These are phyloP conservation scores for Nasua narica DNA, from an alignment of 2,797 vertebrate species.

Conservation along the genomic window DNA sequence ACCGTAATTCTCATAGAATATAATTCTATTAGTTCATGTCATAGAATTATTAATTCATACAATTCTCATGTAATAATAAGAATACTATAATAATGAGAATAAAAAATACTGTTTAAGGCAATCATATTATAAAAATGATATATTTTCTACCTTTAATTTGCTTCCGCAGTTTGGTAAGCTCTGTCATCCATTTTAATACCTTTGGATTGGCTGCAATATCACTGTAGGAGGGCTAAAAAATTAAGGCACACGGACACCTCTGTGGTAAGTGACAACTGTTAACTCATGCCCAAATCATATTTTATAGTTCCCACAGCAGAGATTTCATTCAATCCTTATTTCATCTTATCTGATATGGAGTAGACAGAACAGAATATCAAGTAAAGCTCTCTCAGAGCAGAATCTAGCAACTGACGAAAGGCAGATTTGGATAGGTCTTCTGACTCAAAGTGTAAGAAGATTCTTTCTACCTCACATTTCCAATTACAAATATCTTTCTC, in stretches of 20 bases:
- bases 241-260: background rate
- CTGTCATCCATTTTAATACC: slow-evolving; percentile 99
- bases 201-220: slow-evolving; percentile 98
- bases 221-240: slow-evolving; percentile 92
- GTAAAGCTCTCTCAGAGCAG: background rate
- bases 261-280: background rate
- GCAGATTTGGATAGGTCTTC: background rate
- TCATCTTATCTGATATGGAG: background rate
- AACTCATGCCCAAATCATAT: background rate
- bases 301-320: background rate
- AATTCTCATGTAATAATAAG: background rate
- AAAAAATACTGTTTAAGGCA: slow-evolving; percentile 22
- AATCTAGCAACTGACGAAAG: background rate
- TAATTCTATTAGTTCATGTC: background rate
- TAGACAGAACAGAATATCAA: background rate
- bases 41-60: background rate
- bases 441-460: background rate
- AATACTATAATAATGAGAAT: background rate
- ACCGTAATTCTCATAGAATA: background rate
- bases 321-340: slow-evolving; percentile 30
- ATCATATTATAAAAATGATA: slow-evolving; percentile 2
- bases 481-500: background rate
- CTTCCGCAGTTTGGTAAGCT: slow-evolving; percentile 95
- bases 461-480: background rate
- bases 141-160: slow-evolving; percentile 95